Evolutionary conservation across 2,113 vertebrate genomes (phyloP).

Genomic region (Hyperopisus bebe): DNA sequence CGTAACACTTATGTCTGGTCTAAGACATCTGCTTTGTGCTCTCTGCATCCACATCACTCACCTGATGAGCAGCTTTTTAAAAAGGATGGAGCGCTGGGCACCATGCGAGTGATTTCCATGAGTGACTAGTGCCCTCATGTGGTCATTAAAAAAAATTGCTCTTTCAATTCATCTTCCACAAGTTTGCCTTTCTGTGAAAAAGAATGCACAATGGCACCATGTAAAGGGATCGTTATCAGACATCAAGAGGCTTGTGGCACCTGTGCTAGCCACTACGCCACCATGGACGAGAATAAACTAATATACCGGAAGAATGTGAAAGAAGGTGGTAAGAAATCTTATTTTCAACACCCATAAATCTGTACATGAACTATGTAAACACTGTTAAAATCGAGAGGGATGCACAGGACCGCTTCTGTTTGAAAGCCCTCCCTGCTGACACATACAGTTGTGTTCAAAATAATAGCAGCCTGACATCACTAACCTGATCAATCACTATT

Average conservation of each 20-base stretch:
- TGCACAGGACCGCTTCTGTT: not conserved
- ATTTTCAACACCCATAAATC: not conserved
- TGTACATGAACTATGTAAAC: not conserved
- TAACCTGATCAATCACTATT: too few species aligned
- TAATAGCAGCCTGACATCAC: too few species aligned
- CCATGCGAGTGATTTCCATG: not conserved
- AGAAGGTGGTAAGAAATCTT: not conserved
- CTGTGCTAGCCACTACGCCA: not conserved
- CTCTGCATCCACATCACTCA: not conserved
- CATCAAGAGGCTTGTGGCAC: not conserved
- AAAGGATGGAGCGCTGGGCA: not conserved
- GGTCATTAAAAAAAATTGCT: not conserved
- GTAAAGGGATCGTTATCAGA: not conserved
- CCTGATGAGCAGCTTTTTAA: not conserved
- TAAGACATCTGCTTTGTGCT: not conserved
- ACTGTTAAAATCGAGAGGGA: not conserved
- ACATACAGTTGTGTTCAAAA: not conserved
- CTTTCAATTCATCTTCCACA: not conserved
- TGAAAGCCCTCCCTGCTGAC: not conserved
- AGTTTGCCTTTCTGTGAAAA: not conserved
- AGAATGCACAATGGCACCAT: not conserved
- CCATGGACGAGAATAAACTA: not conserved
- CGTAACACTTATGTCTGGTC: not conserved
- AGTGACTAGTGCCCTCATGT: conserved; percentile 3
- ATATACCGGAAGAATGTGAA: not conserved